A percentile compares a stretch with the other conserved stretches of the same genome.
Evolutionary conservation across 1,140 invertebrate species (phyloP).

Genomic region (Magallana ariakensis): DNA sequence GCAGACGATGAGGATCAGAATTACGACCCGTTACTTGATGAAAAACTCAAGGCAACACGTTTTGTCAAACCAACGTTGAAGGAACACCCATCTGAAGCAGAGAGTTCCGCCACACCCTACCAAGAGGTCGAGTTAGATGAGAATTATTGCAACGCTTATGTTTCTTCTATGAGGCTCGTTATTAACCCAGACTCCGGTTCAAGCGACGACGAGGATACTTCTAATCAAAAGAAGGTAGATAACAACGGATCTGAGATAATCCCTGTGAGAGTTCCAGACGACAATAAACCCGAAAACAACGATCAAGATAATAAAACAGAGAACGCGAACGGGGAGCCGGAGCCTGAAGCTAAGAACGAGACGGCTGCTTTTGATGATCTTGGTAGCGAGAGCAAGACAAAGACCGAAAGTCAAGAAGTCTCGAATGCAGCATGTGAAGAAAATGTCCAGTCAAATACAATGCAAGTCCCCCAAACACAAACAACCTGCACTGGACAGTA

Average conservation of each 20-base stretch:
- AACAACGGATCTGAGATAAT: neutral
- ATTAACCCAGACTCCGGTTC: constrained; percentile 15
- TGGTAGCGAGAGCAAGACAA: neutral
- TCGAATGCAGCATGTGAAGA: neutral
- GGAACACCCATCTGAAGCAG: neutral
- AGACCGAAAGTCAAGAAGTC: neutral
- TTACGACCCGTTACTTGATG: neutral
- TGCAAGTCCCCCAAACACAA: neutral
- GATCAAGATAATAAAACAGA: neutral
- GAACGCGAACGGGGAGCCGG: neutral
- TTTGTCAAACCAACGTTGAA: neutral
- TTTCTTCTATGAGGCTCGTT: neutral
- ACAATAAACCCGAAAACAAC: neutral
- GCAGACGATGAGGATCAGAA: neutral
- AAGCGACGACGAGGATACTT: neutral
- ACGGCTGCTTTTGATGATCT: neutral
- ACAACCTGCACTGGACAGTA: neutral
- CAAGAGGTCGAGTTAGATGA: neutral
- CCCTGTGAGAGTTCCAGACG: neutral
- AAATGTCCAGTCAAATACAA: neutral
- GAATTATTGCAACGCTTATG: neutral
- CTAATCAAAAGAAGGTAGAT: too few relatives aligned
- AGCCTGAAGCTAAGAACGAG: neutral
- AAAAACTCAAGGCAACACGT: neutral
- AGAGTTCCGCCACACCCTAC: neutral